Evolutionary conservation across 2,113 vertebrate genomes (phyloP), one percentile per base, ranked within the genome.

Genomic region (Pedionomus torquatus): DNA sequence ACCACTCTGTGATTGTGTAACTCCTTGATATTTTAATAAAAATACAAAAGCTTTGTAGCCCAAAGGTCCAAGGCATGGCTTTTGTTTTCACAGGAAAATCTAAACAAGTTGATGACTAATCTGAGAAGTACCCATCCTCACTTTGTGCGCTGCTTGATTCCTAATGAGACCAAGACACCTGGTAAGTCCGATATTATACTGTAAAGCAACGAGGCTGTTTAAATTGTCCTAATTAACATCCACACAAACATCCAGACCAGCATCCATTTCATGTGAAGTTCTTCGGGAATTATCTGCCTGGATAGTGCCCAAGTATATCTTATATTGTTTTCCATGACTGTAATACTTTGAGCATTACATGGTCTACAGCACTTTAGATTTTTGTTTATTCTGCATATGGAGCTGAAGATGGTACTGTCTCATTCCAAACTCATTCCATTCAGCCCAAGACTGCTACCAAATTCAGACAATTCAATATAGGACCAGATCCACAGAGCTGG

Each of bases 51-150:
- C 25, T 78, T 58, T 80, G 35, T 41, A 57, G 5, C 35, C 39
- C 48, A 63, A 15, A 89, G 39, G 16, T 88, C 52, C 87, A 75
- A 51, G 9, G 35, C 24, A 17, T 18, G 8, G 48, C n/a, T 41
- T 94, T 52, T 13, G 2, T 63, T 91, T 54, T 51, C 76, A 93
- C 96, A 99, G 99, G 99, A 99, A 96, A 99, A 99, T 92, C 83
- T 99, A 78, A 99, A 98, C 95, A 99, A 99, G 83, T n/a, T 99
- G 97, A 99, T 99, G 99, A 98, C 98, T 72, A 99, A 99, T 77
- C 87, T 99, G 71, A 98, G 99, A 93, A 98, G 97, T 63, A 97
- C 99, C 15, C 98, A 99, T 23, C 98, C 99, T 80, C 99, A 99
- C 96, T 99, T 99, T 80, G 99, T 99, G 6, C 97, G 98, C 17